Evolutionary conservation across 1,140 invertebrate species (phyloP), one percentile per base, ranked within the genome.

Genomic region (Lycorma delicatula): DNA sequence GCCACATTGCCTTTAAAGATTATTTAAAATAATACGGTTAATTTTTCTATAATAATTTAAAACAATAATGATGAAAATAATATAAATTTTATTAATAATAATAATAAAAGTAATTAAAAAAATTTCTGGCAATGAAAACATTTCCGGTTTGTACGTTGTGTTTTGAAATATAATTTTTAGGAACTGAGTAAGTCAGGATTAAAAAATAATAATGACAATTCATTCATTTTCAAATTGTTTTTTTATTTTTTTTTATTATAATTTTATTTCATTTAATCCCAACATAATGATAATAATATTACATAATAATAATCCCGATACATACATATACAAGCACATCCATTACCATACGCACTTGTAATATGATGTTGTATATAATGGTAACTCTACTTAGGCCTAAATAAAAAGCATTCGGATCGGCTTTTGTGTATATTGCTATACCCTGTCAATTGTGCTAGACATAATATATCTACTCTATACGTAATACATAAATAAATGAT

Each of bases 51-150:
- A n/a, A n/a, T n/a, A n/a, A 38, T 31, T 31, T 38, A 13, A n/a
- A n/a, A 38, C 36, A n/a, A n/a, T n/a, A n/a, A n/a, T n/a, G n/a
- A n/a, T n/a, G n/a, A n/a, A n/a, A n/a, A n/a, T 18, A 29, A 18
- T 46, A n/a, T 18, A 1, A 44, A 16, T 18, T 16, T 44, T 44
- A 44, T 44, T 13, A 11, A 44, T 5, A 44, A 12, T 41, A 41
- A 16, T 41, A 3, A 44, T 44, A 22, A 20, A 9, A 44, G 41
- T 20, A 44, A 22, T 44, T 44, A 13, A n/a, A 51, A 51, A 18
- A 48, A 53, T 54, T 52, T 59, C 54, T 59, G 57, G 57, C 60
- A 61, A 61, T 61, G 60, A 58, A 60, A 61, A 57, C 60, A 50
- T 26, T 51, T 51, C 49, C 36, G 60, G 58, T 56, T 61, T 56